Evolutionary conservation across 2,888 invertebrate species (phyloP), one percentile per base, ranked within the genome.

Genomic region (Microplitis manilae): DNA sequence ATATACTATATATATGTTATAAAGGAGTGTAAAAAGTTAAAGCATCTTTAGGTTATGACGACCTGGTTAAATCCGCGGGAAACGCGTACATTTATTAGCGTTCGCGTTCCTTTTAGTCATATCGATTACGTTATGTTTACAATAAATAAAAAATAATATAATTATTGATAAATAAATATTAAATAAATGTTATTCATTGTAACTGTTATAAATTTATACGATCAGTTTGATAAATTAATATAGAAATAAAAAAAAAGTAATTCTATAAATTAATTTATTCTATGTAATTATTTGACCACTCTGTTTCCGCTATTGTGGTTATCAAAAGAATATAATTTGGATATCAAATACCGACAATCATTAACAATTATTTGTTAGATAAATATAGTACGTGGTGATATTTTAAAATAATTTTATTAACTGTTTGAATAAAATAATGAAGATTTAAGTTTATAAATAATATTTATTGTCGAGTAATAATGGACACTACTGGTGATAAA

Each of bases 31-130:
- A 41, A 50, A 38, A 13, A 7, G 41, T 41, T 69, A n/a, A 70
- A 6, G 73, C 73, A 72, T 77, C 73, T 73, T 73, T 68, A 68
- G 75, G 75, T 75, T 75, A 75, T 70, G 75, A 64, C 40, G 8
- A 17, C 17, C 7, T 70, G 30, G 30, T 73, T 81, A 81, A 87
- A 87, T 84, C 87, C 87, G 87, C 87, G 87, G 88, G 87, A 88
- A 87, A 88, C 85, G 85, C 85, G 79, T 84, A 81, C 83, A 20
- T 5, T 38, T 71, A 73, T 67, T 68, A 59, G 65, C 59, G 50
- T 65, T 73, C 50, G 73, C 67, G 59, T 73, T 67, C 65, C 67
- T 73, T 73, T 39, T 59, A 60, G 50, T n/a, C 15, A 60, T 70
- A 73, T 50, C 13, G 9, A 59, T 38, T 67, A n/a, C 67, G 15